Base-by-base conservation (phyloP, 2,113 vertebrate genomes). In the Phalacrocorax pelagicus region DNA sequence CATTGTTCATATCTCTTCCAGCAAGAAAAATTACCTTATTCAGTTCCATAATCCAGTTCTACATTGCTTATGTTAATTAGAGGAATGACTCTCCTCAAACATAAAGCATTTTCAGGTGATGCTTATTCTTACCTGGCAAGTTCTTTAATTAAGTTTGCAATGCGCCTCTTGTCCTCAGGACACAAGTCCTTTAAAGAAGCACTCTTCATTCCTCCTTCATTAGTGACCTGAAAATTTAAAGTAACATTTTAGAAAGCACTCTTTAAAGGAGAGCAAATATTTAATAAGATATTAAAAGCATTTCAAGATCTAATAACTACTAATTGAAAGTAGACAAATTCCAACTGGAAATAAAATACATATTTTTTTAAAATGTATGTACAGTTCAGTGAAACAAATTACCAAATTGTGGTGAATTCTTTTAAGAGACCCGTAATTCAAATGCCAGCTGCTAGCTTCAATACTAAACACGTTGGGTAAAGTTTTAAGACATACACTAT, bases 91-190 rank as follows among this genome's bases (percentile, higher is more conserved):
- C 81, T 72, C 51, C 66, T 93, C 88, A 94, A 55, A 94, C 67
- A 75, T 70, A 94, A 96, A 88, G 27, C 46, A 91, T 96, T 95
- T 96, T 95, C 79, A 97, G 70, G 69, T 89, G 84, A 90, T 46
- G 49, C 36, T 91, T 95, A 94, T 67, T 93, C 93, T 97, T 97
- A 99, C 99, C 99, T 99, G 91, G 99, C 99, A 94, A 99, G 98
- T 97, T 99, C 99, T 98, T 99, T 98, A 94, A 99, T 99, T 96
- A 99, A 99, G 96, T 99, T 99, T 65, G 99, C 99, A 97, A 99
- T 99, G 88, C 99, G 98, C 71, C 98, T 99, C 97, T 99, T 99
- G 97, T 99, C 99, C 98, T 99, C 99, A 59, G 99, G 98, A 98
- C 99, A 99, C 96, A 99, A 99, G 98, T 99, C 99, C 93, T 99